Evolutionary conservation across 2,888 invertebrate species (phyloP).

Genomic region (Cotesia congregata): DNA sequence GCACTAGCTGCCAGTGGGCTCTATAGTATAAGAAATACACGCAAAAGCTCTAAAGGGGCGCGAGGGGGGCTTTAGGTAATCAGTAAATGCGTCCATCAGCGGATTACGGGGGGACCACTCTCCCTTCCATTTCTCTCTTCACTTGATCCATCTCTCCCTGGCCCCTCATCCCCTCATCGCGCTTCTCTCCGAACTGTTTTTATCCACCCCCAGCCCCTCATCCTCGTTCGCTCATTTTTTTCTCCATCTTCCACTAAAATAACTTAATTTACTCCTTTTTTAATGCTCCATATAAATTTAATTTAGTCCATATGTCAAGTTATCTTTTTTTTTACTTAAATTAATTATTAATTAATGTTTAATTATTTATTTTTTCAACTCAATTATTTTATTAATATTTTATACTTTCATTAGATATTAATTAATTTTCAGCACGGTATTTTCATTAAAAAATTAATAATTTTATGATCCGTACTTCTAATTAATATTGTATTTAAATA

Average conservation of each 20-base stretch:
- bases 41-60: constrained; percentile 57
- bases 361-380: too few species aligned
- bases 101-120: constrained; percentile 62
- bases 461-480: too few species aligned
- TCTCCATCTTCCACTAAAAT: constrained; percentile 4
- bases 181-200: constrained; percentile 29
- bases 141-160: constrained; percentile 48
- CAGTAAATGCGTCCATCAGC: constrained; percentile 67
- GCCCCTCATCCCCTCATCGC: constrained; percentile 42
- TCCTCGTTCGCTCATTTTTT: constrained; percentile 14
- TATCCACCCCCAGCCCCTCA: constrained; percentile 18
- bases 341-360: not conserved
- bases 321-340: not conserved
- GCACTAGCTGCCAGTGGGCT: constrained; percentile 46
- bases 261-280: constrained; percentile 3
- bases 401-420: too few species aligned
- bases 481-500: too few species aligned
- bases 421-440: too few species aligned
- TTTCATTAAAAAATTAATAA: too few species aligned
- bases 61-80: constrained; percentile 61
- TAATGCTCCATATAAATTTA: not conserved
- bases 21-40: constrained; percentile 60
- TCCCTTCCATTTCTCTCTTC: constrained; percentile 50
- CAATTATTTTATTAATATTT: too few species aligned
- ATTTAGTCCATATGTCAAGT: too few species aligned